Percentiles rank a stretch among this genome's conserved stretches.
Evolutionary conservation across 2,888 invertebrate species (phyloP).

Genomic region (Steinernema hermaphroditum): DNA sequence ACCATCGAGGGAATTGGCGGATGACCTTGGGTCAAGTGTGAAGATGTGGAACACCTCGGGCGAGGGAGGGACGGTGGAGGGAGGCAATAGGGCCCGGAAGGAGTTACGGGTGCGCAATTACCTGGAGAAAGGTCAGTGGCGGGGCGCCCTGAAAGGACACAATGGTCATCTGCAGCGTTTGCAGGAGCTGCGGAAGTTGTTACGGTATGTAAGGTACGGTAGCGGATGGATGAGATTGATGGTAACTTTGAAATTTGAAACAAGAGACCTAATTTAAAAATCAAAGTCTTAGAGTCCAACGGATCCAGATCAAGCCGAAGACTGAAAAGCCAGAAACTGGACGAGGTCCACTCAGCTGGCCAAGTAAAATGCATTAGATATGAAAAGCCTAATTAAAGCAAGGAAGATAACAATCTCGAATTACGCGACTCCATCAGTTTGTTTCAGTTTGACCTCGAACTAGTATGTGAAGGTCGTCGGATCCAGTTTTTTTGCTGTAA

Average conservation of each 20-base stretch:
- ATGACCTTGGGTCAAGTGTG: slow-evolving; percentile 22
- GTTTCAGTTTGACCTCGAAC: background rate
- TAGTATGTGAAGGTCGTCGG: background rate
- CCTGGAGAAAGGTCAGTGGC: background rate
- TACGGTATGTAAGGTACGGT: no score
- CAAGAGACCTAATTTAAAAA: background rate
- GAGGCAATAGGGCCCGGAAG: no score
- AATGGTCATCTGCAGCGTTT: background rate
- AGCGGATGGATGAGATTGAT: background rate
- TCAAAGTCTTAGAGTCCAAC: no score
- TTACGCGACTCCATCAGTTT: background rate
- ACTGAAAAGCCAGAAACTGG: no score
- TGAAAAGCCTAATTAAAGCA: no score
- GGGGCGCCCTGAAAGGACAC: background rate
- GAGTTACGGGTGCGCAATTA: background rate
- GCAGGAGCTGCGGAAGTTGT: no score
- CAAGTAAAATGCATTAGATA: no score
- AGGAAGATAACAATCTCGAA: background rate
- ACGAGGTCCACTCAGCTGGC: no score
- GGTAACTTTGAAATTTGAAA: background rate
- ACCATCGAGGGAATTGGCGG: slow-evolving; percentile 17
- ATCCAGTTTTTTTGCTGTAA: slow-evolving; percentile 11
- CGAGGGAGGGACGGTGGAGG: no score
- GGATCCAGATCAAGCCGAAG: no score
- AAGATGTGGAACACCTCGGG: slow-evolving; percentile 7